These are phyloP conservation scores for Propithecus coquereli DNA, from an alignment of 2,113 vertebrate genomes.

Conservation along the genomic window DNA sequence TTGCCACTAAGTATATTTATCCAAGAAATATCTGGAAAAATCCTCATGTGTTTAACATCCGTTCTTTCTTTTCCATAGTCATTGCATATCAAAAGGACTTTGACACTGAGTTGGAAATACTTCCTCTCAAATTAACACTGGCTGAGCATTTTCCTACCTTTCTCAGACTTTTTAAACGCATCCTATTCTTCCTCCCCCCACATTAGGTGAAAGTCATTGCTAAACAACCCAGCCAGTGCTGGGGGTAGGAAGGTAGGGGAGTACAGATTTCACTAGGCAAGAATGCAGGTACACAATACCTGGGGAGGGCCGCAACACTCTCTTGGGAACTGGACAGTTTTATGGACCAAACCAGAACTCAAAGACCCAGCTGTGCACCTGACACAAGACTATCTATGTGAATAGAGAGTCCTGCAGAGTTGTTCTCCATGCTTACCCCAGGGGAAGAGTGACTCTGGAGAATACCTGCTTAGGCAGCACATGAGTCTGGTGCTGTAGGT, in stretches of 20 bases:
- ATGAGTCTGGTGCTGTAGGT: neutral
- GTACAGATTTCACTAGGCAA: neutral
- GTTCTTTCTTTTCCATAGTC: neutral
- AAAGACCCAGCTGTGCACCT: neutral
- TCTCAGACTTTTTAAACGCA: neutral
- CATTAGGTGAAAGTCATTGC: neutral
- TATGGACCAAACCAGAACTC: neutral
- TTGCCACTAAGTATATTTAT: neutral
- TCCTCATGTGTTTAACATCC: neutral
- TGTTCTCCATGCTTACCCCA: neutral
- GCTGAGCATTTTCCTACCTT: neutral
- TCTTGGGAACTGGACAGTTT: neutral
- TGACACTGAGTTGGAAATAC: neutral
- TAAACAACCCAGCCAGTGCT: neutral
- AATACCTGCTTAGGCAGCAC: neutral
- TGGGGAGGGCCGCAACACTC: neutral
- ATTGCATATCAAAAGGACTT: neutral
- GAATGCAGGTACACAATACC: neutral
- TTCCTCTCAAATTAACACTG: neutral
- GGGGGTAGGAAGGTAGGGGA: neutral
- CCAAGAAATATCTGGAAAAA: neutral
- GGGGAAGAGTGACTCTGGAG: neutral
- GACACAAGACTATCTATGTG: neutral
- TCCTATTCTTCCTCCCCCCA: neutral
- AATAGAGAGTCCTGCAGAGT: neutral